A percentile compares a stretch with the other conserved stretches of the same genome.
phyloP scores from a whole-genome alignment of 2,113 vertebrate genomes.

The Eclectus roratus region DNA sequence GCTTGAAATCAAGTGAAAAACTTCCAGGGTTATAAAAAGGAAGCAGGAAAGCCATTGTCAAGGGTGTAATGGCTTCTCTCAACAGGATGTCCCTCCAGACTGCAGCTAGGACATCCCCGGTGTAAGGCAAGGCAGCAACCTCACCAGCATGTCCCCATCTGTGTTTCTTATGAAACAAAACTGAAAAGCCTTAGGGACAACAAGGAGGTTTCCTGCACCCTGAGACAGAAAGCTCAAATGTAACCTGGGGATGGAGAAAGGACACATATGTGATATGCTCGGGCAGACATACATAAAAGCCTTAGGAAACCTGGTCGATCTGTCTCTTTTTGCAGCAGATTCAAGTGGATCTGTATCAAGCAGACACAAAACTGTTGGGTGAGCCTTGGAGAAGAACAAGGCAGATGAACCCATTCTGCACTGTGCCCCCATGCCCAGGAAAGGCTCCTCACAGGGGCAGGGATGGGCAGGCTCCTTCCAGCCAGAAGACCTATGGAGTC shows the following conservation, averaged over 20 bases:
- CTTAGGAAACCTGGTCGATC: background rate
- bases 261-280: accelerated
- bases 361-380: background rate
- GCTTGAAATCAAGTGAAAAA: background rate
- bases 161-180: background rate
- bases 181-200: background rate
- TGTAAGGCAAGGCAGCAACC: background rate
- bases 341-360: background rate
- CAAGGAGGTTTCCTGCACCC: background rate
- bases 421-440: background rate
- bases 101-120: background rate
- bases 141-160: background rate
- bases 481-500: background rate
- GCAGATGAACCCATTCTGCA: background rate
- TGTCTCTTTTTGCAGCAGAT: background rate
- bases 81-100: background rate
- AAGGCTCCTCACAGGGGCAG: background rate
- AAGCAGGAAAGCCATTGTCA: background rate
- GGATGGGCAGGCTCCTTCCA: accelerated
- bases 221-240: background rate
- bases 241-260: background rate
- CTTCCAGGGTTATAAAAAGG: background rate
- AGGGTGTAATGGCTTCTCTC: background rate
- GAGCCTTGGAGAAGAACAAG: background rate
- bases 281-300: background rate